Conservation (phyloP, 1,140 invertebrate genomes). For the Drosophila quadrilineata region DNA sequence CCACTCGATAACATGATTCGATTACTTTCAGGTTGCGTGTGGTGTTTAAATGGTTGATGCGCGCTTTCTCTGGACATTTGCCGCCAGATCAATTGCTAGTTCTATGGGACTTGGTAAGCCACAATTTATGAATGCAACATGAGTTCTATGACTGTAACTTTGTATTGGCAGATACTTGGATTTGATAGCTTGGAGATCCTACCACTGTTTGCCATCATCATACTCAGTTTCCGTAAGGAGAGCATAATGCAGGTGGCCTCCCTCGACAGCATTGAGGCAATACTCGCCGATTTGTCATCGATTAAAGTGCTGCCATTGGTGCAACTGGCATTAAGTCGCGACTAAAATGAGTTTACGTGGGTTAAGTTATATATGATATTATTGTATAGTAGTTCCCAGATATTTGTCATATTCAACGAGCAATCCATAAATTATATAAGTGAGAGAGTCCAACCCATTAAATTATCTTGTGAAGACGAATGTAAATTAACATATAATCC, state of each 20-base stretch:
- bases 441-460: no score
- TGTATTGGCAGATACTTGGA: constrained; percentile 85
- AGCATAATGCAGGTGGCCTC: constrained; percentile 95
- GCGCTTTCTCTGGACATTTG: constrained; percentile 96
- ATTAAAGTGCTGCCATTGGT: constrained; percentile 93
- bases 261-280: constrained; percentile 92
- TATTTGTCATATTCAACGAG: no score
- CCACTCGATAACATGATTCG: no score
- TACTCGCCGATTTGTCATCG: constrained; percentile 94
- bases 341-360: constrained; percentile 47
- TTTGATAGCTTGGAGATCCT: constrained; percentile 96
- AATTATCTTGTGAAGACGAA: no score
- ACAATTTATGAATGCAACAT: no score
- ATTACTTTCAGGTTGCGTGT: constrained; percentile 83
- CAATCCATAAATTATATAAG: no score
- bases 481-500: no score
- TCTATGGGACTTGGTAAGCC: constrained; percentile 90
- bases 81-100: constrained; percentile 94
- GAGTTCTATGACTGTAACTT: no score
- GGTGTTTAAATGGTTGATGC: constrained; percentile 97
- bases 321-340: constrained; percentile 85
- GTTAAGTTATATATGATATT: no score
- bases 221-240: constrained; percentile 95
- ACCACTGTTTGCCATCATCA: constrained; percentile 91
- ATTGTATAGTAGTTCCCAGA: no score